A percentile compares a stretch with the other conserved stretches of the same genome.
These are phyloP conservation scores for Ornithoptera priamus DNA, from an alignment of 2,888 invertebrate species.

Conservation along the genomic window DNA sequence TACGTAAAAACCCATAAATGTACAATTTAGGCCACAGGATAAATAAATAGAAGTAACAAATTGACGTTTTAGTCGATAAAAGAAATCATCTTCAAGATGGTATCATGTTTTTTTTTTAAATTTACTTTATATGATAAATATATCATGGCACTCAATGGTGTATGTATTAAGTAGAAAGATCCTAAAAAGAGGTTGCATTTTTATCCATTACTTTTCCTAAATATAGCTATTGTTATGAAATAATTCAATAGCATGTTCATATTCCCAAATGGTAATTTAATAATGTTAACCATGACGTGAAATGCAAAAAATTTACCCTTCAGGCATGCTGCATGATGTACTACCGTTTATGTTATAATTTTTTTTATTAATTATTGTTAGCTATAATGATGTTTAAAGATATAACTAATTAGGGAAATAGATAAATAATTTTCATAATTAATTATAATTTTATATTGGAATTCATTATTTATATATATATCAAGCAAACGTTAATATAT, in stretches of 20 bases:
- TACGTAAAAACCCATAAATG: background rate
- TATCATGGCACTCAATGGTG: constrained; percentile 25
- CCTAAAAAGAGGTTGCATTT: background rate
- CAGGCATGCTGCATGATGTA: too few relatives aligned
- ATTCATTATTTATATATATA: background rate
- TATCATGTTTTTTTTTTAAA: background rate
- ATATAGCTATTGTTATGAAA: background rate
- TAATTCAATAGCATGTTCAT: background rate
- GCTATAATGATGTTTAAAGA: too few relatives aligned
- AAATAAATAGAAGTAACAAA: constrained; percentile 7
- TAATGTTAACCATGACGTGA: background rate
- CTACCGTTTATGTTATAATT: too few relatives aligned
- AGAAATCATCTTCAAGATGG: background rate
- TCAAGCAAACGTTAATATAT: too few relatives aligned
- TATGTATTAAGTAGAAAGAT: background rate
- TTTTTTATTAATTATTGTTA: too few relatives aligned
- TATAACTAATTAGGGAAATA: too few relatives aligned
- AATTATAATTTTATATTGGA: too few relatives aligned
- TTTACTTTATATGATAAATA: background rate
- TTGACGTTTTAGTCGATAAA: background rate
- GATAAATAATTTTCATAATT: too few relatives aligned
- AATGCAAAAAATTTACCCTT: background rate
- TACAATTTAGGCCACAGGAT: constrained; percentile 11
- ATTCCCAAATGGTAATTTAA: background rate
- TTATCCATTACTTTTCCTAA: background rate